Evolutionary conservation across 2,888 invertebrate genomes (phyloP).

Genomic region (Synergus umbraculus): DNA sequence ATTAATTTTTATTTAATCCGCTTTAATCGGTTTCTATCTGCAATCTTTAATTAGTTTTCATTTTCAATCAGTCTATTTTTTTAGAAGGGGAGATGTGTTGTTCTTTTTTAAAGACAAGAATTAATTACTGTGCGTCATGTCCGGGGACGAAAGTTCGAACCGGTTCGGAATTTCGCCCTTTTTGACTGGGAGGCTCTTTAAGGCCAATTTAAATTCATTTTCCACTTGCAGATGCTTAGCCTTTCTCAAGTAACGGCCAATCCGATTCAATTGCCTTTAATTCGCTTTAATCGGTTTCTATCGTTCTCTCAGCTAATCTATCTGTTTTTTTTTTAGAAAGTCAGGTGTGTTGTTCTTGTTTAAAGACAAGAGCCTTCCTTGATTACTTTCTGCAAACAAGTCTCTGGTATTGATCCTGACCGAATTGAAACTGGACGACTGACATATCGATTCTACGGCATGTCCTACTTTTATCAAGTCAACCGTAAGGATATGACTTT

Average conservation of each 20-base stretch:
- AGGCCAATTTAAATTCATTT: too few species aligned
- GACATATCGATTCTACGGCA: conserved; percentile 68
- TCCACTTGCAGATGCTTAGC: too few species aligned
- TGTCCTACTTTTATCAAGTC: conserved; percentile 70
- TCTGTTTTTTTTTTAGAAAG: neutral
- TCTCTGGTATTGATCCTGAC: conserved; percentile 46
- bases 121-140: too few species aligned
- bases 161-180: too few species aligned
- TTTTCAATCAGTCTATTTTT: neutral
- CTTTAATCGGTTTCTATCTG: neutral
- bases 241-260: too few species aligned
- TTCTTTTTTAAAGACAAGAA: neutral
- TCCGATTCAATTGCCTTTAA: neutral
- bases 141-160: too few species aligned
- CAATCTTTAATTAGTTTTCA: neutral
- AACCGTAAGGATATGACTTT: conserved; percentile 59
- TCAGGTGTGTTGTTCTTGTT: neutral
- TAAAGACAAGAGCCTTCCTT: neutral
- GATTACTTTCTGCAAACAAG: neutral
- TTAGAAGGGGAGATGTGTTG: neutral
- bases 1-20: neutral
- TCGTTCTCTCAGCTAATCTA: neutral
- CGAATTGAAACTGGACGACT: conserved; percentile 71
- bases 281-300: neutral
- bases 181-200: too few species aligned